phyloP scores from a whole-genome alignment of 2,113 vertebrate species.

The Dolichallabes microphthalmus region DNA sequence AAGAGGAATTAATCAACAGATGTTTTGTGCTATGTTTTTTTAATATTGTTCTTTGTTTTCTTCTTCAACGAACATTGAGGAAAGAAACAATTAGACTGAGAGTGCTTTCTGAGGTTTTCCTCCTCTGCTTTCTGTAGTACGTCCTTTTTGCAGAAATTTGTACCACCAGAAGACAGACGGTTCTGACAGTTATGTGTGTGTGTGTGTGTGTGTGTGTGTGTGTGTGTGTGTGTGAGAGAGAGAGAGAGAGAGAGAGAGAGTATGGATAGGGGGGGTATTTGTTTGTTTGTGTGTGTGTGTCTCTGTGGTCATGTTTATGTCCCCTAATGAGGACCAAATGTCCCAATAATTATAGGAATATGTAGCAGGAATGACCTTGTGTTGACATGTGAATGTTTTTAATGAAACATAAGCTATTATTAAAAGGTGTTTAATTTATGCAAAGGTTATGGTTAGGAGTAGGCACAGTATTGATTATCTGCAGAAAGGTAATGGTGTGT shows the following conservation, averaged over 20 bases:
- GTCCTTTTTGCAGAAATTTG: slow-evolving; percentile 11
- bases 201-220: background rate
- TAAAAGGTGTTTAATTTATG: background rate
- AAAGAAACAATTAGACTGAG: background rate
- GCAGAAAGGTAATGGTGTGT: background rate
- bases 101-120: background rate
- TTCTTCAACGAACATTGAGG: background rate
- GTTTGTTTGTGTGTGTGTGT: background rate
- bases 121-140: background rate
- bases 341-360: background rate
- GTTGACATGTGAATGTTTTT: background rate
- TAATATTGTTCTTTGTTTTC: background rate
- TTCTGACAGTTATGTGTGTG: slow-evolving; percentile 20
- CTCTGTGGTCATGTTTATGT: background rate
- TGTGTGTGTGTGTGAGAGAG: background rate
- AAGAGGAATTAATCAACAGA: background rate
- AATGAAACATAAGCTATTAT: background rate
- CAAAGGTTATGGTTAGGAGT: background rate
- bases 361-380: background rate
- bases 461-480: background rate
- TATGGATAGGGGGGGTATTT: background rate
- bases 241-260: no score
- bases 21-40: background rate
- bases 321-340: background rate
- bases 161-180: slow-evolving; percentile 15